phyloP scores from a whole-genome alignment of 2,888 invertebrate species.

The Stenchaetothrips biformis region DNA sequence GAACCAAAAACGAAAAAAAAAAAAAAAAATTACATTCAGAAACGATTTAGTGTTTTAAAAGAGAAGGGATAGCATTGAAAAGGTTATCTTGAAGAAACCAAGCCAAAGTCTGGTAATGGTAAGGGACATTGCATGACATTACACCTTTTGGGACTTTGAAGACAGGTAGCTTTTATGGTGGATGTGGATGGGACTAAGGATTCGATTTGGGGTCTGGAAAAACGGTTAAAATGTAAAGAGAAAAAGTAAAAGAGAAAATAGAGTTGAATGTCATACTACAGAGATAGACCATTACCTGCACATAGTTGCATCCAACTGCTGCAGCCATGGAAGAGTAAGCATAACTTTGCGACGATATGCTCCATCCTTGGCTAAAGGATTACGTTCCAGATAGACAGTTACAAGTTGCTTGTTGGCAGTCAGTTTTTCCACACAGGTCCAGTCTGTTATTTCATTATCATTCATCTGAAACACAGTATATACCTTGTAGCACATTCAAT shows the following conservation, averaged over 20 bases:
- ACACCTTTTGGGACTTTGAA: neutral
- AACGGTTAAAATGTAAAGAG: neutral
- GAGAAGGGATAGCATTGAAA: neutral
- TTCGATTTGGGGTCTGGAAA: neutral
- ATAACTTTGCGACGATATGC: conserved; percentile 89
- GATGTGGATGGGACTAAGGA: neutral
- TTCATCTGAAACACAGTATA: conserved; percentile 49
- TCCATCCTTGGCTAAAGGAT: conserved; percentile 78
- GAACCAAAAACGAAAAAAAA: neutral
- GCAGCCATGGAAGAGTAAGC: conserved; percentile 74
- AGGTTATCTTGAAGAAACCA: neutral
- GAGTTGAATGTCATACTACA: neutral
- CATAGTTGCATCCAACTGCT: conserved; percentile 93
- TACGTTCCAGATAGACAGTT: conserved; percentile 91
- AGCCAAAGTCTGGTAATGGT: neutral
- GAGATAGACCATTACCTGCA: conserved; percentile 54
- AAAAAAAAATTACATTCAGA: neutral
- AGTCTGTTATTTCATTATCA: conserved; percentile 79
- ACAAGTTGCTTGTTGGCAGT: conserved; percentile 59
- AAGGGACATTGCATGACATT: neutral
- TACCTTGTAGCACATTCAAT: neutral
- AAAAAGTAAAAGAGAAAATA: neutral
- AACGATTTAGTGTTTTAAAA: neutral
- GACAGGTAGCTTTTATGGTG: neutral
- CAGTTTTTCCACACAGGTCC: conserved; percentile 76